phyloP scores from a whole-genome alignment of 2,797 vertebrate genomes.

The Pogoniulus pusillus region DNA sequence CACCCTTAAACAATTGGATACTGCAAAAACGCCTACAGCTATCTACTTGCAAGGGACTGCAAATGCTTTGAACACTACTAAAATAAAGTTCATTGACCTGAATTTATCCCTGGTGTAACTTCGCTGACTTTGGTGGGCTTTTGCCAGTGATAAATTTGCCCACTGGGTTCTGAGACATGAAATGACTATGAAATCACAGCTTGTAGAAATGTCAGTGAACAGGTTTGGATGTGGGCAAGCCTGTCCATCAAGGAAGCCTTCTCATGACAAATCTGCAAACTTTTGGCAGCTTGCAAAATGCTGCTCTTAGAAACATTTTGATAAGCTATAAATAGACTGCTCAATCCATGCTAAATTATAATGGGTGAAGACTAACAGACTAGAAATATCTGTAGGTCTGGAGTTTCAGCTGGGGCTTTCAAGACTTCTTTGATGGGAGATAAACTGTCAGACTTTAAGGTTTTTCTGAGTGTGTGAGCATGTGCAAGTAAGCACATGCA shows the following conservation, averaged over 20 bases:
- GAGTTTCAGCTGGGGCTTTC: neutral
- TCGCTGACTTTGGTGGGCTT: neutral
- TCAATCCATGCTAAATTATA: slow-evolving; percentile 18
- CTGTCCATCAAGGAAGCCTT: neutral
- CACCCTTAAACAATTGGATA: slow-evolving; percentile 2
- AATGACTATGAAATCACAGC: neutral
- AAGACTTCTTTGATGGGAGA: neutral
- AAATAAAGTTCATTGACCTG: slow-evolving; percentile 36
- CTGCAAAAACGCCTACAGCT: neutral
- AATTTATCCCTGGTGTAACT: slow-evolving; percentile 36
- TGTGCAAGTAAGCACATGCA: accelerated
- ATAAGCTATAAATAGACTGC: slow-evolving; percentile 35
- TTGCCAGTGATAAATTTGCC: slow-evolving; percentile 2
- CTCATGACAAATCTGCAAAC: neutral
- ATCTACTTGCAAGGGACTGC: neutral
- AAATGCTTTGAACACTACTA: neutral
- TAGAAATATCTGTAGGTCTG: slow-evolving; percentile 7
- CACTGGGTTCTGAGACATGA: neutral
- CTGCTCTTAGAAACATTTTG: neutral
- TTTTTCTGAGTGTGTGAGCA: neutral
- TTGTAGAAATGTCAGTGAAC: slow-evolving; percentile 12
- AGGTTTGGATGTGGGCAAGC: neutral
- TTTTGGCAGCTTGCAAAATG: slow-evolving; percentile 16
- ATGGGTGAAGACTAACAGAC: neutral
- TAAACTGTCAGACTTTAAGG: neutral